Conservation (phyloP, 2,113 vertebrate species). For the Poicephalus meyeri region DNA sequence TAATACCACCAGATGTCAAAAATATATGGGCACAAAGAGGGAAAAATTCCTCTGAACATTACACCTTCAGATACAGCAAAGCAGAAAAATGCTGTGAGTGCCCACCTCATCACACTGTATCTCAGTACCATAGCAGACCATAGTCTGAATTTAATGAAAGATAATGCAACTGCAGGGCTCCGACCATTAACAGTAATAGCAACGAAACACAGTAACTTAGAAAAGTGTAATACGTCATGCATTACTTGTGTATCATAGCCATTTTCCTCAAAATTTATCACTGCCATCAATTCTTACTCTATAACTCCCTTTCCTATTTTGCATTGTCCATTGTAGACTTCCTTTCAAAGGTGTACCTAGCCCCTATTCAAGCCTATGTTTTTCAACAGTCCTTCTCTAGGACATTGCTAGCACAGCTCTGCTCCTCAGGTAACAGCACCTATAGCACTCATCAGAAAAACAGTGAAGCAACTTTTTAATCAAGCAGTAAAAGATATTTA, state of each 20-base stretch:
- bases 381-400: background rate
- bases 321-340: background rate
- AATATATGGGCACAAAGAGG: background rate
- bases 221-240: background rate
- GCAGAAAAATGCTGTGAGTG: background rate
- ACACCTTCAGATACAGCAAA: background rate
- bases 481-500: background rate
- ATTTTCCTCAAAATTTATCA: background rate
- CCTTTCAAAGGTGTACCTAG: background rate
- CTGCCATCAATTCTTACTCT: background rate
- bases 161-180: background rate
- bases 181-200: background rate
- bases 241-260: background rate
- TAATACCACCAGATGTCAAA: background rate
- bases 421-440: background rate
- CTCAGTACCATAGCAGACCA: background rate
- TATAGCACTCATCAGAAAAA: background rate
- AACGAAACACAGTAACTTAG: background rate
- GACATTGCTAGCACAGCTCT: background rate
- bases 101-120: background rate
- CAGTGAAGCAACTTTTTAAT: background rate
- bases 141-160: background rate
- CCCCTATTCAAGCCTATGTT: background rate
- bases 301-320: background rate
- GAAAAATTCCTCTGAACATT: background rate